Evolutionary conservation across 2,888 invertebrate species (phyloP), one percentile per base, ranked within the genome.

Genomic region (Autographa pulchrina): DNA sequence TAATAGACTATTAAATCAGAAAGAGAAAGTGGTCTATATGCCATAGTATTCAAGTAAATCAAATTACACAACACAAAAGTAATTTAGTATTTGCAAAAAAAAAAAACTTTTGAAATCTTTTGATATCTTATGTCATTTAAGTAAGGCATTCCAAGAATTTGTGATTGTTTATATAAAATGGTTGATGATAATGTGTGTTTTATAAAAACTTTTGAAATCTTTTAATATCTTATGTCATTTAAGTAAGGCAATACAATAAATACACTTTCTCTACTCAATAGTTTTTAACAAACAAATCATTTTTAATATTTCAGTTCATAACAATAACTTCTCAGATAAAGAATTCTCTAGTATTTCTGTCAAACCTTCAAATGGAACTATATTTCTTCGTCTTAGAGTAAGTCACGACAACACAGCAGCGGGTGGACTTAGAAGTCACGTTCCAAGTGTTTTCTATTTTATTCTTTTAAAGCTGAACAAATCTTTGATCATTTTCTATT

Each of bases 181-280:
- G 82, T 82, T 81, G 80, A 84, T 70, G 80, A 84, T 86, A 83
- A 88, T 86, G 87, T 87, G 86, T 86, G 86, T 74, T 85, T 85
- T 86, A 80, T 80, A 84, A n/a, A n/a, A n/a, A n/a, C n/a, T n/a
- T n/a, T n/a, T n/a, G n/a, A n/a, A n/a, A n/a, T n/a, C n/a, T n/a
- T n/a, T n/a, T n/a, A n/a, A n/a, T n/a, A n/a, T n/a, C n/a, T n/a
- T n/a, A n/a, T 25, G 7, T 6, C 35, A 4, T 35, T 35, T 35
- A 35, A 35, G 35, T 35, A 8, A 38, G 2, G 8, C 38, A 38
- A 38, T 38, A 38, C 9, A 43, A 16, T 43, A 11, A 43, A 16
- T 43, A 11, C 14, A 5, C 14, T 14, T 5, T 48, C 48, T 7
- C n/a, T 5, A 6, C 6, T 25, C 16, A 48, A 14, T 8, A n/a